Conservation (phyloP, 2,888 invertebrate genomes). For the Platycheirus rosarum region DNA sequence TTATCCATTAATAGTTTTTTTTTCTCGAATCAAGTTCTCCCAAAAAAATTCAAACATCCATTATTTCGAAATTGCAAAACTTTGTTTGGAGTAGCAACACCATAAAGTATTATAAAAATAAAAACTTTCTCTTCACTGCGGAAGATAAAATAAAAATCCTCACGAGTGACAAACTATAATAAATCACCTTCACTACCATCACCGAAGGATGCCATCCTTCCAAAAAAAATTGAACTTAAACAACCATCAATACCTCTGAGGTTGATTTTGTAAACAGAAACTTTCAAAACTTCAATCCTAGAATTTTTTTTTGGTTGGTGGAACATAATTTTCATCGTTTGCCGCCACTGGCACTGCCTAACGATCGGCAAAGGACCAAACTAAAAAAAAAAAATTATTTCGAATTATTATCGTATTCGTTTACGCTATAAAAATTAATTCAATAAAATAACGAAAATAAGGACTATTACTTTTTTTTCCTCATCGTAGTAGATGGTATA, state of each 20-base stretch:
- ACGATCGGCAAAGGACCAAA: slow-evolving; percentile 39
- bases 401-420: slow-evolving; percentile 68
- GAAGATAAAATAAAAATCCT: slow-evolving; percentile 39
- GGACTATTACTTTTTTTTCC: slow-evolving; percentile 26
- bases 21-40: background rate
- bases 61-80: slow-evolving; percentile 20
- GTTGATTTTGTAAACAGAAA: slow-evolving; percentile 38
- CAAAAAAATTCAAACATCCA: slow-evolving; percentile 34
- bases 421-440: slow-evolving; percentile 64
- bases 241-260: slow-evolving; percentile 49
- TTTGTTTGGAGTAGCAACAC: slow-evolving; percentile 46
- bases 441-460: slow-evolving; percentile 41
- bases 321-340: slow-evolving; percentile 28
- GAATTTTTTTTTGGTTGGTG: slow-evolving; percentile 26
- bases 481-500: slow-evolving; percentile 30
- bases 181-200: slow-evolving; percentile 63
- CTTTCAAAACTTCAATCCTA: slow-evolving; percentile 37
- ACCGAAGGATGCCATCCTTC: slow-evolving; percentile 10
- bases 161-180: slow-evolving; percentile 71
- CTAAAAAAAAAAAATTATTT: slow-evolving; percentile 30
- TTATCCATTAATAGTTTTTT: background rate
- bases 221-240: slow-evolving; percentile 19
- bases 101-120: slow-evolving; percentile 49
- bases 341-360: slow-evolving; percentile 3
- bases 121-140: slow-evolving; percentile 29